Evolutionary conservation across 1,140 invertebrate genomes (phyloP), one percentile per base, ranked within the genome.

Genomic region (Steinernema feltiae): DNA sequence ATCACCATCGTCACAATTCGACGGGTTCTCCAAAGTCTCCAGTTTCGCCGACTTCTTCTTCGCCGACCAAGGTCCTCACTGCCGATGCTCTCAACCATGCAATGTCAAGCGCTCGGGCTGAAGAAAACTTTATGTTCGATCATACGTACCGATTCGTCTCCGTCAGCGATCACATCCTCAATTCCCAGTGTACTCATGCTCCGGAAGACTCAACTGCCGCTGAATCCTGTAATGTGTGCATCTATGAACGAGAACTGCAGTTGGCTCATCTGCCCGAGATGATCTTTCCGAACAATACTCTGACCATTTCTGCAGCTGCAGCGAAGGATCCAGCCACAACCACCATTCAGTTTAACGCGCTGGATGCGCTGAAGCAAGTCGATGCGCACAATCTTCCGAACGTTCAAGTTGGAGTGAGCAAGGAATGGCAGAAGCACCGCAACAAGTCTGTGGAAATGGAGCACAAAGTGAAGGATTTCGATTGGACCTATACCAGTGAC

Each of bases 401-500:
- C 87, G 90, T 93, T 29, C 90, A 92, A 69, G 87, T 94, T 31
- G 90, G n/a, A 3, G n/a, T 71, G 2, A 21, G n/a, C 70, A 30
- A 30, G 21, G 30, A 30, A 21, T 46, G 41, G 41, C 41, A 46
- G 41, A 46, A 46, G 41, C 7, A 46, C 7, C 41, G 41, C 7
- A 46, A 46, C 41, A 46, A n/a, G n/a, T 46, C 41, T 46, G 7
- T n/a, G n/a, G n/a, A n/a, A n/a, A 7, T 46, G 41, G 41, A 46
- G 7, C 41, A 46, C 41, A 46, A 46, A 46, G 41, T 46, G 7
- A 46, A 46, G 41, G 41, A 46, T 18, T 98, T 95, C 88, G 96
- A 99, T 88, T 99, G 97, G 97, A 99, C 96, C 3, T 99, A 93
- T 83, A 92, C 92, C n/a, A 95, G 93, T 32, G 90, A 92, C 85